Evolutionary conservation across 2,797 vertebrate genomes (phyloP), one percentile per base, ranked within the genome.

Genomic region (Sebastes reedi): DNA sequence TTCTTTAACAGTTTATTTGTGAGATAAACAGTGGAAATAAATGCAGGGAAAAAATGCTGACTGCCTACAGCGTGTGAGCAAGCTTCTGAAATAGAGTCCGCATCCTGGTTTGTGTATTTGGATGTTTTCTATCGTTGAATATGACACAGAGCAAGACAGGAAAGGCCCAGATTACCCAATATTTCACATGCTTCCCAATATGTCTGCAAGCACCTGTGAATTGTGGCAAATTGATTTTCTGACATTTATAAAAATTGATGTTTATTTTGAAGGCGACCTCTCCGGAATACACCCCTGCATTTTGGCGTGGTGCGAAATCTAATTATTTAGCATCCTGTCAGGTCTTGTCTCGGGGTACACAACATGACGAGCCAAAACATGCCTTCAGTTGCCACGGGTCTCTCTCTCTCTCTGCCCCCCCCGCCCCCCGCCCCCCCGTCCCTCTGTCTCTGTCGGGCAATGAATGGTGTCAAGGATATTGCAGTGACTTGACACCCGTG

Each of bases 241-340:
- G 81, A 80, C 81, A 68, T 75, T 84, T 64, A 64, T 68, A 81
- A 77, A 85, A 80, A 77, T 27, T 18, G 27, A 62, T 84, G 68
- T 83, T 81, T 86, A 72, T 86, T 88, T 86, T 54, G 56, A 77
- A 80, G 52, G 66, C 42, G 10, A 64, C 80, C 73, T 76, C 79
- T 80, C 70, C 58, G 55, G 79, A 87, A 86, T 68, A 79, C 61
- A 79, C 60, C 56, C 24, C 64, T 30, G 67, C 62, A 42, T 88
- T 88, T 89, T 71, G 85, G 84, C 80, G 68, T 67, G 8, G 86
- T 81, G 85, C 77, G 77, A 91, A 87, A 89, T 91, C 67, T 78
- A 90, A 91, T 93, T 90, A 92, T 90, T 92, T 84, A 82, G 76
- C 54, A 55, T 68, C 68, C 83, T 92, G 93, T 92, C 91, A 87